phyloP scores from a whole-genome alignment of 2,888 invertebrate species.

The Conchocele bisecta region DNA sequence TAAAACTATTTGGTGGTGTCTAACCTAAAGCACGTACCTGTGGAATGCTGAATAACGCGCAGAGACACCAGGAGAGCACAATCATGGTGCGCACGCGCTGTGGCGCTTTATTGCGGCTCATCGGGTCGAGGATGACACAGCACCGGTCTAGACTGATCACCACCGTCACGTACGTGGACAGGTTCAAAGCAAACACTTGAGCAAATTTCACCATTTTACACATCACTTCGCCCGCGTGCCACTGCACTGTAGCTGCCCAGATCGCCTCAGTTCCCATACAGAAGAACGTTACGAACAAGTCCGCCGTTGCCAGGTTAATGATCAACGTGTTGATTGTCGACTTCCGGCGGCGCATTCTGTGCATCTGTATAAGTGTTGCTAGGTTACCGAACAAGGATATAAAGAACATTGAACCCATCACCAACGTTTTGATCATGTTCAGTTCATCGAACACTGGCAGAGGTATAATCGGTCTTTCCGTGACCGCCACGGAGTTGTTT shows the following conservation, averaged over 20 bases:
- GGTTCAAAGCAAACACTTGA: slow-evolving; percentile 91
- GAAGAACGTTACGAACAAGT: slow-evolving; percentile 91
- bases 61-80: slow-evolving; percentile 88
- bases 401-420: slow-evolving; percentile 88
- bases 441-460: slow-evolving; percentile 88
- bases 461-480: no score
- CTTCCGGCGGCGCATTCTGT: slow-evolving; percentile 84
- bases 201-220: slow-evolving; percentile 92
- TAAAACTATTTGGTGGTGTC: no score
- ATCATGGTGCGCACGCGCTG: slow-evolving; percentile 85
- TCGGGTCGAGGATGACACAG: slow-evolving; percentile 89
- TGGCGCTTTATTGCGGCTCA: slow-evolving; percentile 85
- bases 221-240: slow-evolving; percentile 90
- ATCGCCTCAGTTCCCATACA: slow-evolving; percentile 91
- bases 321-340: slow-evolving; percentile 88
- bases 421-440: slow-evolving; percentile 87
- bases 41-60: slow-evolving; percentile 90
- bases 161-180: slow-evolving; percentile 92
- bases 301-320: slow-evolving; percentile 91
- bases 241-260: slow-evolving; percentile 91
- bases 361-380: slow-evolving; percentile 90
- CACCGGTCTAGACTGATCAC: slow-evolving; percentile 92
- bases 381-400: slow-evolving; percentile 90
- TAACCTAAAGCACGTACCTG: slow-evolving; percentile 90
- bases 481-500: no score